Evolutionary conservation across 2,113 vertebrate genomes (phyloP).

Genomic region (Embiotoca jacksoni): DNA sequence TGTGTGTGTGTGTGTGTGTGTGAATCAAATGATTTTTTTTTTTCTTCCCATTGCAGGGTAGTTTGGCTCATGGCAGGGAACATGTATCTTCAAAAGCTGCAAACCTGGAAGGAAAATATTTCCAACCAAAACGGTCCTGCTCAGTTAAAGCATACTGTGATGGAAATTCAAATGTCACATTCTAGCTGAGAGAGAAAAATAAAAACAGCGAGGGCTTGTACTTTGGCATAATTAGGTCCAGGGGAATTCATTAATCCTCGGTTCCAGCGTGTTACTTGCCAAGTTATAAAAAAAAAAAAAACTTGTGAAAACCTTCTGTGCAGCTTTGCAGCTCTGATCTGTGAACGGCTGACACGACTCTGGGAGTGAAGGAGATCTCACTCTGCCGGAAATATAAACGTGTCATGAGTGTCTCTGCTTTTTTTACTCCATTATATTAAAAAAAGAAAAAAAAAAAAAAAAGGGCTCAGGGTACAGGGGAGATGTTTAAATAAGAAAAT

Average conservation of each 20-base stretch:
- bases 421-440: not conserved
- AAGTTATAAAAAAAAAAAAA: slow-evolving; percentile 38
- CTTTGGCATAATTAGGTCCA: slow-evolving; percentile 59
- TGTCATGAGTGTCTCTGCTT: slow-evolving; percentile 8
- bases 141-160: slow-evolving; percentile 43
- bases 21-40: slow-evolving; percentile 55
- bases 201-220: slow-evolving; percentile 60
- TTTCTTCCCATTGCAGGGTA: slow-evolving; percentile 63
- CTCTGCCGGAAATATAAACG: slow-evolving; percentile 15
- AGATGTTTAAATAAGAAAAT: not conserved
- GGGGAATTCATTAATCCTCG: slow-evolving; percentile 74
- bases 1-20: not conserved
- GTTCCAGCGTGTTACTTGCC: slow-evolving; percentile 53
- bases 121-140: slow-evolving; percentile 42
- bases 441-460: too few relatives aligned
- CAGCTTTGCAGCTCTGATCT: slow-evolving; percentile 21
- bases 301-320: slow-evolving; percentile 51
- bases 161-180: slow-evolving; percentile 71
- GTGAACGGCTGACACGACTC: slow-evolving; percentile 32
- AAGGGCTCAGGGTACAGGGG: not conserved
- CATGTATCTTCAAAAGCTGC: slow-evolving; percentile 54
- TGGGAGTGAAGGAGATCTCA: slow-evolving; percentile 13
- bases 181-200: slow-evolving; percentile 53
- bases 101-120: slow-evolving; percentile 72
- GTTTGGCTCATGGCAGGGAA: slow-evolving; percentile 32